Evolutionary conservation across 1,140 invertebrate genomes (phyloP).

Genomic region (Octopus sinensis): DNA sequence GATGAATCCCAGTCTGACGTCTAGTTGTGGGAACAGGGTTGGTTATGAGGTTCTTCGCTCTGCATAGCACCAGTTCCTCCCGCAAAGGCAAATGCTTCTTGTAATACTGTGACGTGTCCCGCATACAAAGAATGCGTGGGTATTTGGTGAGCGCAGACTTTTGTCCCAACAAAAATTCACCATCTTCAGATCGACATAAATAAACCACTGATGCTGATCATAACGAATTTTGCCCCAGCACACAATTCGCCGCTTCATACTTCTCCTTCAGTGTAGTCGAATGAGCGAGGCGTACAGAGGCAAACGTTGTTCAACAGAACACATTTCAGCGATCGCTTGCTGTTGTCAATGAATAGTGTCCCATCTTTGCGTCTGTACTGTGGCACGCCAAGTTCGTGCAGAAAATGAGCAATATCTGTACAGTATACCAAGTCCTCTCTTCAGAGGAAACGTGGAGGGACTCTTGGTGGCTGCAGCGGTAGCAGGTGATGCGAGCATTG

Average conservation of each 20-base stretch:
- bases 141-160: neutral
- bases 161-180: slow-evolving; percentile 1
- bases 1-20: neutral
- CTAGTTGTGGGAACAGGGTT: neutral
- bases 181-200: neutral
- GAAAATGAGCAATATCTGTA: neutral
- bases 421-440: neutral
- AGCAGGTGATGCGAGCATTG: neutral
- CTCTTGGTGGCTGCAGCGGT: neutral
- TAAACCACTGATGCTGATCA: slow-evolving; percentile 10
- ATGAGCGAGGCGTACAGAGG: neutral
- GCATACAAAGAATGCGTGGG: slow-evolving; percentile 1
- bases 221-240: slow-evolving; percentile 1
- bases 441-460: neutral
- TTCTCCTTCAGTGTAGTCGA: slow-evolving; percentile 6
- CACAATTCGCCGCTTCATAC: neutral
- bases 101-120: neutral
- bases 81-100: neutral
- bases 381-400: neutral
- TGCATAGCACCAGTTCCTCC: neutral
- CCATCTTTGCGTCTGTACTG: slow-evolving; percentile 1
- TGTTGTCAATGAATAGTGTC: neutral
- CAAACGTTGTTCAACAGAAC: neutral
- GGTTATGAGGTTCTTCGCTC: neutral
- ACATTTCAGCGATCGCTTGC: neutral